Evolutionary conservation across 1,140 invertebrate genomes (phyloP), one percentile per base, ranked within the genome.

Genomic region (Listronotus bonariensis): DNA sequence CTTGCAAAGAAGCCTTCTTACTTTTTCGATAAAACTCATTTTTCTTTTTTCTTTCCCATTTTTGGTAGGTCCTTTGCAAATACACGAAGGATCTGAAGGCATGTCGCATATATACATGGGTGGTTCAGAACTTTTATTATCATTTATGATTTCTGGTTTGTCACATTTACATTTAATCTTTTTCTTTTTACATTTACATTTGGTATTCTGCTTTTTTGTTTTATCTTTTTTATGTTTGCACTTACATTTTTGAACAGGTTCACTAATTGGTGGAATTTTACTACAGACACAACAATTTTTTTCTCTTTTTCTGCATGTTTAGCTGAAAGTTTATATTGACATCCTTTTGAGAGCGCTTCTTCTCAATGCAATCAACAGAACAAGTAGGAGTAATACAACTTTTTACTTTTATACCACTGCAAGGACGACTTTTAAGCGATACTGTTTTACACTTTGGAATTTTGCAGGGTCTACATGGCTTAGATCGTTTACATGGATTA

Each of bases 241-340:
- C 20, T 26, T 26, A 26, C 20, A 26, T 26, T 26, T 26, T 26
- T 26, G 20, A 5, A 26, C 20, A 26, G 43, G 15, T 11, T 5
- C 9, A 26, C 7, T 5, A 6, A 18, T 6, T 46, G 15, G 9
- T 2, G 43, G 43, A 6, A 12, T 36, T 36, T 36, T 36, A 9
- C 34, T 36, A 36, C 34, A 26, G 20, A 26, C 20, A 26, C 20
- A 26, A 26, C 20, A 26, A 11, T n/a, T 20, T 38, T 10, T 26
- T 34, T 62, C 36, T 32, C 17, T 36, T 54, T 31, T 43, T n/a
- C 5, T 41, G 20, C 59, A 62, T 53, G 15, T 62, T 53, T n/a
- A 62, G 6, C 17, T 60, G 45, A 40, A 60, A 31, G 36, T 52
- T 60, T 12, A 26, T 26, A 51, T 60, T 60, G 14, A 60, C 34